These are phyloP conservation scores for Ornithorhynchus anatinus DNA, from an alignment of 2,113 vertebrate species.

Conservation along the genomic window DNA sequence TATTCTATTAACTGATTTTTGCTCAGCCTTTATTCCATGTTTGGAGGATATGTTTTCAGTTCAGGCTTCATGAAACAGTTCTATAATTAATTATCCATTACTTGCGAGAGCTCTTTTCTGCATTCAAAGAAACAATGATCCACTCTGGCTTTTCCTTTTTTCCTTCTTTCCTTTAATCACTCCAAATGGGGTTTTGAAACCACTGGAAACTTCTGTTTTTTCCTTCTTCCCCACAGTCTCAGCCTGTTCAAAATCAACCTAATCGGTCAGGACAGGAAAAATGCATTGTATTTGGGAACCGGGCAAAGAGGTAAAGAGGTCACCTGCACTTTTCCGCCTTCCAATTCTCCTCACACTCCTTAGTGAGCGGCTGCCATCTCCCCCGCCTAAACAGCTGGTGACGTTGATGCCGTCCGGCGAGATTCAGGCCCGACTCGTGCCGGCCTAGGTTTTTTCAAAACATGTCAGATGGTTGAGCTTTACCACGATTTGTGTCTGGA, in stretches of 20 bases:
- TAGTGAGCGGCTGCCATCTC: background rate
- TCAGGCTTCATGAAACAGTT: constrained; percentile 17
- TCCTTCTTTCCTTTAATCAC: constrained; percentile 64
- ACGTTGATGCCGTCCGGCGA: rapidly evolving
- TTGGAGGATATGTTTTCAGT: constrained; percentile 5
- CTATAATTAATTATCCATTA: constrained; percentile 51
- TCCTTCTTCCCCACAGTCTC: constrained; percentile 55
- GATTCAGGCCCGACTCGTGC: no score
- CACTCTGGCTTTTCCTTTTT: background rate
- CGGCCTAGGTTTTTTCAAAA: no score
- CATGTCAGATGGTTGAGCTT: no score
- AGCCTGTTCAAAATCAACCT: constrained; percentile 65
- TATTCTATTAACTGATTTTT: background rate
- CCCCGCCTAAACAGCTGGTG: rapidly evolving
- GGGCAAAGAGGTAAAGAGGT: background rate
- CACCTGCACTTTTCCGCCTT: background rate
- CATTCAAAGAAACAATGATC: constrained; percentile 44
- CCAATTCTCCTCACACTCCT: background rate
- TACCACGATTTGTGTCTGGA: no score
- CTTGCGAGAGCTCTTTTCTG: constrained; percentile 30
- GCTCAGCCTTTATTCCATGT: background rate
- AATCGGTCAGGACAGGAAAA: constrained; percentile 56
- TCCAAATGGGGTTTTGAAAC: constrained; percentile 63
- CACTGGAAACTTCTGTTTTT: constrained; percentile 61
- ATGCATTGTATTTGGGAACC: constrained; percentile 23